Conservation (phyloP, 2,888 invertebrate species). For the Troilus luridus region DNA sequence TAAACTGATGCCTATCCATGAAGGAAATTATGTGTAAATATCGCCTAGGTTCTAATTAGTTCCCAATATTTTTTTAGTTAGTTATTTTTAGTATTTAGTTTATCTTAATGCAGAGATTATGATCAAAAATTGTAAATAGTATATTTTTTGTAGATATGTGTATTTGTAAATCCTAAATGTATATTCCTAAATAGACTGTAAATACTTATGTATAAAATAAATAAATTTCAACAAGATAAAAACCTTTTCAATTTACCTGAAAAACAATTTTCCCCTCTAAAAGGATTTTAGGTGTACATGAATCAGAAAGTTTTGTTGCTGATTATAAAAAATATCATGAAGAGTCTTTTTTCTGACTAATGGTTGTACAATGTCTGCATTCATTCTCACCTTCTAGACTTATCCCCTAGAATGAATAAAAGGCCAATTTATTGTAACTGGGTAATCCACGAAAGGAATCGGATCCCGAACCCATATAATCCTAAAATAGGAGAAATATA, state of each 20-base stretch:
- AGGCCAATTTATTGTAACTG: too few species aligned
- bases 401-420: too few species aligned
- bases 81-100: neutral
- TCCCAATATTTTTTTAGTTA: neutral
- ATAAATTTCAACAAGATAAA: neutral
- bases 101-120: neutral
- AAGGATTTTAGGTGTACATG: neutral
- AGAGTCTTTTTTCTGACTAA: too few species aligned
- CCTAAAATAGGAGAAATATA: too few species aligned
- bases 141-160: constrained; percentile 12
- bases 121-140: constrained; percentile 26
- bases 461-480: too few species aligned
- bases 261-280: neutral
- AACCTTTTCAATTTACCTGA: neutral
- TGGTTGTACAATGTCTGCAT: too few species aligned
- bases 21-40: neutral
- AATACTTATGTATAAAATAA: neutral
- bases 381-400: too few species aligned
- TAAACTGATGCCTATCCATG: neutral
- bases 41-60: neutral
- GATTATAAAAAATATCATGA: too few species aligned
- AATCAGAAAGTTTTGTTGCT: too few species aligned
- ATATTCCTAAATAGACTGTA: neutral
- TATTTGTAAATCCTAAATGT: constrained; percentile 25
- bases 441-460: too few species aligned